Percentiles rank a stretch among this genome's conserved stretches.
Evolutionary conservation across 2,888 invertebrate genomes (phyloP).

Genomic region (Amphimallon solstitiale): DNA sequence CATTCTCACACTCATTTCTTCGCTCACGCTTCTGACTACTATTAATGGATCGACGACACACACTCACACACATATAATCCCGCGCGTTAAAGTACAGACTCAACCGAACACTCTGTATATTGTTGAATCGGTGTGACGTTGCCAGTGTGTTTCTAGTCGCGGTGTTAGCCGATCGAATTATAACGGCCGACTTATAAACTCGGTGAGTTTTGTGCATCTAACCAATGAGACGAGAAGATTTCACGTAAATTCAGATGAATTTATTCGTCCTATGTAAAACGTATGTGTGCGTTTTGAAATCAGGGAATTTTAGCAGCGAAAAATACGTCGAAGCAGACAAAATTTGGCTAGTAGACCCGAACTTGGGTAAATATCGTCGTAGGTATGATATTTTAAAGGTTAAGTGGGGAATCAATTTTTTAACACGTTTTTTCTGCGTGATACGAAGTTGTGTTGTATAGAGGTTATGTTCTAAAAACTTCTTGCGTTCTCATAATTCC

Average conservation of each 20-base stretch:
- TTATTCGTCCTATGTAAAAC: no score
- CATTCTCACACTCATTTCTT: no score
- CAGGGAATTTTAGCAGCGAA: no score
- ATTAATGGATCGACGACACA: neutral
- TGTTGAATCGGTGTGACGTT: constrained; percentile 20
- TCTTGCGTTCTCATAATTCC: no score
- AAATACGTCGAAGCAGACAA: neutral
- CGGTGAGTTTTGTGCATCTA: no score
- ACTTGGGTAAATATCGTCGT: no score
- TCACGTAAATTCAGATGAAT: no score
- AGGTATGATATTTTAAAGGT: constrained; percentile 30
- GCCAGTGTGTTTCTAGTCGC: constrained; percentile 20
- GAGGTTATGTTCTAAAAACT: neutral
- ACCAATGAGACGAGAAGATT: no score
- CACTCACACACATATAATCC: neutral
- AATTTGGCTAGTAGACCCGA: no score
- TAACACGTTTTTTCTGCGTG: constrained; percentile 8
- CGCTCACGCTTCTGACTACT: constrained; percentile 24
- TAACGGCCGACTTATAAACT: constrained; percentile 7
- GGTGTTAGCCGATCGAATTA: constrained; percentile 10
- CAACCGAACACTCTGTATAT: constrained; percentile 17
- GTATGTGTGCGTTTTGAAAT: no score
- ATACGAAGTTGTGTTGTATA: no score
- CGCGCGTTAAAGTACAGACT: neutral
- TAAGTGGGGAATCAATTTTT: constrained; percentile 35